Evolutionary conservation across 2,113 vertebrate genomes (phyloP), one percentile per base, ranked within the genome.

Genomic region (Eublepharis macularius): DNA sequence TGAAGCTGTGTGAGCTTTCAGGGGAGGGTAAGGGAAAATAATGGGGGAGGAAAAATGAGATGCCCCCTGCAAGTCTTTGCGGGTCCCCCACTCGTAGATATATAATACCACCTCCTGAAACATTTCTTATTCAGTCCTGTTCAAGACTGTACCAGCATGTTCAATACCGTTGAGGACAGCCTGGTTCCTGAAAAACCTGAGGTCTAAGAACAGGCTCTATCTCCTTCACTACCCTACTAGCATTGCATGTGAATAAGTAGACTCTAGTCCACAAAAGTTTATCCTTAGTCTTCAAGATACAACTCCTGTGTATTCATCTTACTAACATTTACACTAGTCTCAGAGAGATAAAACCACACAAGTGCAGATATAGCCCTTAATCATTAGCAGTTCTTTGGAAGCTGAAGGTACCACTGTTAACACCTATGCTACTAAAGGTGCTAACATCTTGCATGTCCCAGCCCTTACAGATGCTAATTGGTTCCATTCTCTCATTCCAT

Each of bases 361-460:
- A 8, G 36, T 70, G 19, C 39, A 41, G 69, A 14, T 39, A 21
- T 21, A 60, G 13, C 12, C 57, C 54, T 70, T 34, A 76, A 76
- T 34, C 83, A 88, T 80, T 87, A 65, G 68, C 76, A 80, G 63
- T 41, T 80, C 84, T 79, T 1, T 70, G 24, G n/a, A 87, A 74
- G 34, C 74, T 24, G n/a, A 0, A 45, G 6, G 51, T 0, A 0
- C 3, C 72, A 79, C 12, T 32, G 14, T 70, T 70, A 70, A 70
- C 68, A 70, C 34, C 16, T 29, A 29, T 63, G 60, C 60, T 63
- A 63, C 60, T 63, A 21, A 57, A 21, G 54, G 54, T 57, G 54
- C 19, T 57, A 57, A 17, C 10, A 63, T 63, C n/a, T n/a, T n/a
- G n/a, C n/a, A n/a, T n/a, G n/a, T n/a, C 60, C 26, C 60, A 63